Base-by-base conservation (phyloP, 2,888 invertebrate genomes). In the Epirrita christyi region DNA sequence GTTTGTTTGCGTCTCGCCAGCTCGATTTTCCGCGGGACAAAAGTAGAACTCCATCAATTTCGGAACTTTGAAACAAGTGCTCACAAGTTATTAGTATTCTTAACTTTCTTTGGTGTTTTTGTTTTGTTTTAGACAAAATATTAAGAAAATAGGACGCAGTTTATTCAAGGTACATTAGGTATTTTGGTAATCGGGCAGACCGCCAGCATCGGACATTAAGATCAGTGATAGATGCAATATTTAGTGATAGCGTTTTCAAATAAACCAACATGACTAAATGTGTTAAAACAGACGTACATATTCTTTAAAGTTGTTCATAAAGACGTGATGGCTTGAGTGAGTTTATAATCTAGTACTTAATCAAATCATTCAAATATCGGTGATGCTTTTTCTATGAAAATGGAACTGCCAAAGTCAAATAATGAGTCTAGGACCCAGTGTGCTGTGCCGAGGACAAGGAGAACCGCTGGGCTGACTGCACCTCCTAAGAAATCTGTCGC, bases 131-230 rank as follows among this genome's bases (percentile, higher is more conserved):
- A 21, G 21, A 21, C 2, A 21, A 21, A 2, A 21, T 21, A 21
- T 36, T 38, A 51, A 29, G 37, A 46, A 69, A 70, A 65, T 72
- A 64, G 59, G 66, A 67, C 62, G 57, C 43, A 51, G 40, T 59
- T 56, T 69, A 76, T 75, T 78, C 82, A 84, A 85, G 85, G 84
- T 76, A 76, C 66, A 21, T 2, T 3, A 21, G 79, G 78, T 88
- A 90, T 89, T 88, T 80, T 71, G 68, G 86, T 87, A 78, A 63
- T 63, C 78, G 83, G 91, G 91, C 89, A 84, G 59, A 61, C 54
- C 64, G 90, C 91, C 91, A 90, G 70, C 73, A 64, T 68, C 73
- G 73, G 75, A 72, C 66, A 69, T 71, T 59, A 36, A 50, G 40
- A 56, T 46, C 54, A 51, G 55, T 53, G 54, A 46, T 68, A 64